Base-by-base conservation (phyloP, 1,140 invertebrate genomes). In the Homarus americanus region DNA sequence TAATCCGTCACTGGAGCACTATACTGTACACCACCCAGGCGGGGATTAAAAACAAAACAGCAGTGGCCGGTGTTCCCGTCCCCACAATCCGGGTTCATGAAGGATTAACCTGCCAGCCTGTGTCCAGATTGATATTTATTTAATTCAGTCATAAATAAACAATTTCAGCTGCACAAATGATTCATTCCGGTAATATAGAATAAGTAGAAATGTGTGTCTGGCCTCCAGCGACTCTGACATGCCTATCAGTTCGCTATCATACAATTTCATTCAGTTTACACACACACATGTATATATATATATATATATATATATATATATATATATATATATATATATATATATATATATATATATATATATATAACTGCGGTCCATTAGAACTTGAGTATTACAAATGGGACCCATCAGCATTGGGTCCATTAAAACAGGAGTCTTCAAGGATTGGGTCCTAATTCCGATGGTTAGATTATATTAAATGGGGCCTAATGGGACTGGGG, bases 231-330 rank as follows among this genome's bases (percentile, higher is more conserved):
- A n/a, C n/a, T n/a, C n/a, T n/a, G n/a, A n/a, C n/a, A n/a, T n/a
- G n/a, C n/a, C n/a, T n/a, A n/a, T n/a, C n/a, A n/a, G n/a, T n/a
- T n/a, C n/a, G n/a, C n/a, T n/a, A n/a, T n/a, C n/a, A n/a, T n/a
- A n/a, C n/a, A n/a, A n/a, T n/a, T n/a, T n/a, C n/a, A n/a, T n/a
- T n/a, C n/a, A n/a, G n/a, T n/a, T n/a, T n/a, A 58, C 20, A 58
- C 20, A 58, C 20, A 58, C 20, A 58, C 20, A 58, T 58, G 20
- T 58, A 58, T 58, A 58, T 58, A 58, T 58, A 58, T 58, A 58
- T 58, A 58, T 58, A 58, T 58, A 58, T 58, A 58, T 58, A 58
- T 58, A 58, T 58, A 58, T 58, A 58, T 58, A 58, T 58, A 58
- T 58, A 58, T 58, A 58, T 58, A 58, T 58, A 58, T 58, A 58